phyloP scores from a whole-genome alignment of 2,113 vertebrate species.

The Stercorarius parasiticus region DNA sequence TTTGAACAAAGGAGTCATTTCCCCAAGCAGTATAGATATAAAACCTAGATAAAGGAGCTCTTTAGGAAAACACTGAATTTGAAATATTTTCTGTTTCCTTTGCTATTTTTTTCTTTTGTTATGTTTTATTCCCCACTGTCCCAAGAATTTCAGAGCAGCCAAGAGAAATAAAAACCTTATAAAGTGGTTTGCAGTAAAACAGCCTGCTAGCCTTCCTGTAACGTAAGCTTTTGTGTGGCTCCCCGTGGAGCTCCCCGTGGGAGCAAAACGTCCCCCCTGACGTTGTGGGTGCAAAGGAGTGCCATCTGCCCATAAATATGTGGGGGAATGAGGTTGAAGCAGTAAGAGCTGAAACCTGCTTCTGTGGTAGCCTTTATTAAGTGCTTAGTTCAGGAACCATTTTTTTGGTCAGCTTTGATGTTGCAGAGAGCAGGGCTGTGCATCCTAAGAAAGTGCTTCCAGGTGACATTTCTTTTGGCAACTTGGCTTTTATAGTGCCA shows the following conservation, averaged over 20 bases:
- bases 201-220: background rate
- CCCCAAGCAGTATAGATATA: background rate
- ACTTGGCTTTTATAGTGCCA: rapidly evolving
- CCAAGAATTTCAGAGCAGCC: background rate
- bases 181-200: background rate
- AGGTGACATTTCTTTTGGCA: background rate
- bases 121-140: background rate
- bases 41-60: background rate
- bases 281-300: background rate
- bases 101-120: background rate
- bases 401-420: background rate
- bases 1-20: background rate
- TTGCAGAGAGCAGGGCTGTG: background rate
- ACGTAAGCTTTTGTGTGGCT: background rate
- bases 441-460: background rate
- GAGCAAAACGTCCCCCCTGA: background rate
- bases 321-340: background rate
- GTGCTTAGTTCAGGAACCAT: background rate
- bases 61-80: background rate
- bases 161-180: background rate
- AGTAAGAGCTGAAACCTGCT: background rate
- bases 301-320: background rate
- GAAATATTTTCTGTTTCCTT: background rate
- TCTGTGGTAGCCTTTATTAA: background rate
- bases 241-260: background rate